Evolutionary conservation across 2,888 invertebrate species (phyloP).

Genomic region (Stictocephala bisonia): DNA sequence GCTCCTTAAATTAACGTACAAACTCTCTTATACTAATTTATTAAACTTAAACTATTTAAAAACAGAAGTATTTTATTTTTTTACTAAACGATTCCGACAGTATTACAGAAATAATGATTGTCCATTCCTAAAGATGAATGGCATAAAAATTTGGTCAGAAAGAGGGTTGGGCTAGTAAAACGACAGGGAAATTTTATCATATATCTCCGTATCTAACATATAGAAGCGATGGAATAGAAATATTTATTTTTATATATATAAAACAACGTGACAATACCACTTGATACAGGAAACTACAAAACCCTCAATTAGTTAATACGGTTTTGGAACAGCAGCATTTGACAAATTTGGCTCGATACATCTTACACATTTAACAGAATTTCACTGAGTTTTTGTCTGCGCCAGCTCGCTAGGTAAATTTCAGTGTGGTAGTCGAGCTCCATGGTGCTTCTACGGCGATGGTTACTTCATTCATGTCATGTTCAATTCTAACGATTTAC

Average conservation of each 20-base stretch:
- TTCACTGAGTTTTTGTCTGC: conserved; percentile 11
- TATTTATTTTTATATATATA: conserved; percentile 30
- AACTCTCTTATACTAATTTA: too few relatives aligned
- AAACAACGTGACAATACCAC: conserved; percentile 34
- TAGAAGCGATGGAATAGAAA: conserved; percentile 38
- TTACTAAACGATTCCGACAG: too few relatives aligned
- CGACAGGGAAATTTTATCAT: conserved; percentile 5
- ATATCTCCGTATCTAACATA: conserved; percentile 32
- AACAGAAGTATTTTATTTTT: too few relatives aligned
- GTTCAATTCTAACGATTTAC: conserved; percentile 23
- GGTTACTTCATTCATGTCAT: conserved; percentile 20
- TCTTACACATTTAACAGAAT: conserved; percentile 24
- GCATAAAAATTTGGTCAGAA: conserved; percentile 12
- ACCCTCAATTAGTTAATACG: background rate
- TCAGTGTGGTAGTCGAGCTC: conserved; percentile 45
- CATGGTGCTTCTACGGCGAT: conserved; percentile 30
- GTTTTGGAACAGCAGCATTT: conserved; percentile 25
- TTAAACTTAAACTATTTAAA: too few relatives aligned
- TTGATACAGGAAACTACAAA: conserved; percentile 26
- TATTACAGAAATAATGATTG: too few relatives aligned
- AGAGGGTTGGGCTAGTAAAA: conserved; percentile 14
- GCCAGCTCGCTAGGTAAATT: conserved; percentile 31
- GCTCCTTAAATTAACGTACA: too few relatives aligned
- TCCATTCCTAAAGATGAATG: conserved; percentile 33
- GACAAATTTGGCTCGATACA: conserved; percentile 19